A percentile compares a stretch with the other conserved stretches of the same genome.
These are phyloP conservation scores for Scaptomyza graminum DNA, from an alignment of 1,140 invertebrate genomes.

Conservation along the genomic window DNA sequence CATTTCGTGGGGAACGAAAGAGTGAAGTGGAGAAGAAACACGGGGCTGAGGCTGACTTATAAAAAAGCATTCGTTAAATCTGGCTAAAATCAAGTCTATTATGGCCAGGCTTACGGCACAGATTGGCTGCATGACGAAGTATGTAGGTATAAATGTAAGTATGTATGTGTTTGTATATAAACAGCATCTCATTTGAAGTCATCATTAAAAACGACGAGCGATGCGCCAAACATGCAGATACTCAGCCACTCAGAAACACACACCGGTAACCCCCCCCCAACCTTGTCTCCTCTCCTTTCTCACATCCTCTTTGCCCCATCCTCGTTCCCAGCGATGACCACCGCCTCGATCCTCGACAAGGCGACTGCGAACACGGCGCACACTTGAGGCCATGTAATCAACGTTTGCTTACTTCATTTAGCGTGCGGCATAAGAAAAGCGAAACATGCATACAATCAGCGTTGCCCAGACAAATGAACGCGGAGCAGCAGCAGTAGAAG, in stretches of 20 bases:
- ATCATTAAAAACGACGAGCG: constrained; percentile 77
- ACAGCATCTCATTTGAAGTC: constrained; percentile 78
- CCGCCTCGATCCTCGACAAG: constrained; percentile 38
- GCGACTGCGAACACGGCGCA: constrained; percentile 59
- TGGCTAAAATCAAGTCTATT: constrained; percentile 80
- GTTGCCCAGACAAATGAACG: constrained; percentile 53
- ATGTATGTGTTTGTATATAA: constrained; percentile 44
- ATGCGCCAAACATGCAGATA: constrained; percentile 58
- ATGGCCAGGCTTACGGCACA: constrained; percentile 63
- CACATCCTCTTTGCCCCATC: neutral
- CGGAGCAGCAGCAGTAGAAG: constrained; percentile 14
- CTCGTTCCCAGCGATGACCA: neutral
- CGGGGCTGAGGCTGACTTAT: neutral
- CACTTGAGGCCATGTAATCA: constrained; percentile 82
- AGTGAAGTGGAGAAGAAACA: neutral
- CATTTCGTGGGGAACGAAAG: constrained; percentile 10
- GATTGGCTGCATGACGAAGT: constrained; percentile 68
- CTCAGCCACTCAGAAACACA: constrained; percentile 14
- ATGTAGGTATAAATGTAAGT: constrained; percentile 14
- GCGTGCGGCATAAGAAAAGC: constrained; percentile 80
- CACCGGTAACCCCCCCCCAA: too few relatives aligned
- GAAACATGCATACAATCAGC: constrained; percentile 81
- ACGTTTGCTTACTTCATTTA: constrained; percentile 83
- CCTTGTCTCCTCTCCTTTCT: too few relatives aligned
- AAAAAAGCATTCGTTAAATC: constrained; percentile 70